Evolutionary conservation across 2,888 invertebrate species (phyloP), one percentile per base, ranked within the genome.

Genomic region (Adelognathus sp.): DNA sequence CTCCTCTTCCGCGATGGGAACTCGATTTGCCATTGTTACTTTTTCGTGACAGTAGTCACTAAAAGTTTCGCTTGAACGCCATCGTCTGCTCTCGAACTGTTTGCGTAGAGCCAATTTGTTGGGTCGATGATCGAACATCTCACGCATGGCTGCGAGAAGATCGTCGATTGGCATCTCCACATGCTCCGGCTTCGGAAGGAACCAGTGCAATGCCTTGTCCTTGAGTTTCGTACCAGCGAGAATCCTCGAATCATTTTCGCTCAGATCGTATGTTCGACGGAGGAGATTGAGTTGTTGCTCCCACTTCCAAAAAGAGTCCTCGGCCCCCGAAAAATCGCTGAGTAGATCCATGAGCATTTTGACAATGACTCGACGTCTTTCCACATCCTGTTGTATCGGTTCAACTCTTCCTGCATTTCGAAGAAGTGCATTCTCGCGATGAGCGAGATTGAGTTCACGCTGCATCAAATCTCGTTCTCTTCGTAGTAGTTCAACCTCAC

Each of bases 11-110:
- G 58, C 64, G 11, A 82, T 63, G 0, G 81, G 79, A 14, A 81
- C 66, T 5, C 67, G 50, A 56, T 82, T 83, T 2, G 76, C 80
- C 39, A 82, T 39, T 9, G 79, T 76, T 4, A 79, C 69, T 64
- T 83, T 82, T 36, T 79, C 80, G 16, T 82, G 74, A 29, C 29
- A 70, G 54, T 83, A 82, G 27, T 82, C 82, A 29, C 66, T 73
- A 44, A 81, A 83, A 0, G 76, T 69, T 41, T 81, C 81, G 3
- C 21, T 29, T 6, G 29, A 7, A n/a, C 61, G 61, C 82, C 81
- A 83, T 9, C 9, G 21, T 7, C 81, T 31, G 0, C 69, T 14
- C 21, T 81, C 82, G 21, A 82, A 83, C 33, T 71, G 63, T 7
- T 71, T 66, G 0, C 81, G 64, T 24, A 71, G 54, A 5, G 70